Evolutionary conservation across 1,140 invertebrate genomes (phyloP).

Genomic region (Lasaia peninsularis): DNA sequence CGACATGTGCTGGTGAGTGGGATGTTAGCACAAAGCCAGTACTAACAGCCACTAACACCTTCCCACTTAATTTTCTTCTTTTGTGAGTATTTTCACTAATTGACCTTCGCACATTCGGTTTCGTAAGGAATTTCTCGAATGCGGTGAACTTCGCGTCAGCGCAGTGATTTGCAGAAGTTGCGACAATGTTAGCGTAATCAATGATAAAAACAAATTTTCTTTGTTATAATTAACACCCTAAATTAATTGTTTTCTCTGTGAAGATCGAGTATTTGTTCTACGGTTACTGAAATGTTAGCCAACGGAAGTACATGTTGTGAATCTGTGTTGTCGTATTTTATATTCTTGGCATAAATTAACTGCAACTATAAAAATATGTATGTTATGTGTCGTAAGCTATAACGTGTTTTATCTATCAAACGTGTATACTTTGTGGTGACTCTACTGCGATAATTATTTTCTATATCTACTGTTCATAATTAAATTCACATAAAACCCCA

Average conservation of each 20-base stretch:
- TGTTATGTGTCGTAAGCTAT: slow-evolving; percentile 7
- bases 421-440: slow-evolving; percentile 2
- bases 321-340: slow-evolving; percentile 10
- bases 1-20: slow-evolving; percentile 73
- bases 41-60: slow-evolving; percentile 50
- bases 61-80: slow-evolving; percentile 24
- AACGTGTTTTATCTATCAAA: not conserved
- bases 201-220: slow-evolving; percentile 3
- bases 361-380: slow-evolving; percentile 12
- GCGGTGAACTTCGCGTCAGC: slow-evolving; percentile 19
- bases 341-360: slow-evolving; percentile 13
- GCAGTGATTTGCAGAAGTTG: slow-evolving; percentile 15
- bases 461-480: too few species aligned
- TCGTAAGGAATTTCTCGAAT: slow-evolving; percentile 11
- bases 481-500: too few species aligned
- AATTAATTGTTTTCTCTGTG: not conserved
- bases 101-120: not conserved
- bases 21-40: slow-evolving; percentile 30
- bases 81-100: slow-evolving; percentile 35
- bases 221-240: not conserved
- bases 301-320: slow-evolving; percentile 9
- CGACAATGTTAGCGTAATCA: slow-evolving; percentile 2
- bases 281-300: not conserved
- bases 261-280: not conserved
- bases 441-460: not conserved